Percentiles rank a stretch among this genome's conserved stretches.
phyloP scores from a whole-genome alignment of 92 coral and sea anemone genomes.

The Porites divaricata region DNA sequence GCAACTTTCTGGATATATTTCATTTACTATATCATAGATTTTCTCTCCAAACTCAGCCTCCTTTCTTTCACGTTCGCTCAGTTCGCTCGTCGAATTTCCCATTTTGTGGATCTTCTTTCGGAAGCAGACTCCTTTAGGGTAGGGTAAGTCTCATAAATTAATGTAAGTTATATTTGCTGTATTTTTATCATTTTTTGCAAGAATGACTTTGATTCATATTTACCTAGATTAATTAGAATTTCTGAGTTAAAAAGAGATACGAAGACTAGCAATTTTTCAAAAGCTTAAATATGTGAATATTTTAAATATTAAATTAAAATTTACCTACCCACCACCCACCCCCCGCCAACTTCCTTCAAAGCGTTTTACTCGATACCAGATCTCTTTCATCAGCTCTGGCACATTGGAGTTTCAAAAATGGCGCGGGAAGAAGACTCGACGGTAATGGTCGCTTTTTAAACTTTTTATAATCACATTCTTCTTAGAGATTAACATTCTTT shows the following conservation, averaged over 20 bases:
- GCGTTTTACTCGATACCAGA: slow-evolving; percentile 13
- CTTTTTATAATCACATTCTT: not conserved
- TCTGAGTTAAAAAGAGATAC: no score
- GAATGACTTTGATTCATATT: not conserved
- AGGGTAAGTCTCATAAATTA: not conserved
- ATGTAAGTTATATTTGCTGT: not conserved
- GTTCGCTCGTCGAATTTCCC: slow-evolving; percentile 46
- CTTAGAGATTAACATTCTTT: not conserved
- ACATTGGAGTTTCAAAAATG: slow-evolving; percentile 73
- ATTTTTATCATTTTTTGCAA: not conserved
- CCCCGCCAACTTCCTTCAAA: no score
- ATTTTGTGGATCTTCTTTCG: not conserved
- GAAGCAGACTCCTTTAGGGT: slow-evolving; percentile 5
- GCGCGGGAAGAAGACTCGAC: slow-evolving; percentile 70
- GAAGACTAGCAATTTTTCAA: no score
- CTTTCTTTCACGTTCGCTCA: slow-evolving; percentile 33
- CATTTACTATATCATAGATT: slow-evolving; percentile 66
- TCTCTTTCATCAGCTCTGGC: slow-evolving; percentile 5
- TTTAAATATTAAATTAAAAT: no score
- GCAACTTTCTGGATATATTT: slow-evolving; percentile 54
- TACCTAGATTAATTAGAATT: not conserved
- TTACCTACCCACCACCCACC: no score
- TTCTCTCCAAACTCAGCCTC: slow-evolving; percentile 48
- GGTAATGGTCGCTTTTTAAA: not conserved
- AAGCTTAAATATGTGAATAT: no score